Base-by-base conservation (phyloP, 2,113 vertebrate genomes). In the Acrocephalus arundinaceus region DNA sequence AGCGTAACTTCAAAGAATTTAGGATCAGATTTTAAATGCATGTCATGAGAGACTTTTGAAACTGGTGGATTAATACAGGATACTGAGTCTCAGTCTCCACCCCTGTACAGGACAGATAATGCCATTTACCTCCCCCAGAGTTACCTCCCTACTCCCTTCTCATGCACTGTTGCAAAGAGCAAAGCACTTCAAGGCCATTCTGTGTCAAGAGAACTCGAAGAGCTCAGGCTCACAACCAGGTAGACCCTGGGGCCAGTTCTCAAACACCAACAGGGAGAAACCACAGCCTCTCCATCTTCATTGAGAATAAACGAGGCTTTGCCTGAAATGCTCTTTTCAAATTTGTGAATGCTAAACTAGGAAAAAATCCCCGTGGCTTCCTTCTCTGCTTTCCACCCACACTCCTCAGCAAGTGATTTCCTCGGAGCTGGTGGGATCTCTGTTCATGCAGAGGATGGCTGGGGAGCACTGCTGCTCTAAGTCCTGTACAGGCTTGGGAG, bases 271-370 rank as follows among this genome's bases (percentile, higher is more conserved):
- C 1, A 2, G 57, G 25, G 30, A 45, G 45, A 71, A 57, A 2
- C 10, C 62, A 6, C 55, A 80, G 63, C 43, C 65, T 62, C 79
- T 76, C 61, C 43, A 46, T 1, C 28, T 63, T 84, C 76, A 57
- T 4, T 57, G 73, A 84, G 67, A 78, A 18, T 5, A 33, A 61
- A 65, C 0, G 1, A 46, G 49, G n/a, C 57, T 72, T 68, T 82
- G 66, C 89, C 89, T 76, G 66, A 82, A 87, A 89, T 49, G 63
- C 45, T 83, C 75, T 72, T 81, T 86, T 78, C 68, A n/a, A 24
- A 81, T 80, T 30, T 74, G 48, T 93, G 82, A 94, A 74, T 81
- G 83, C 55, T 86, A 33, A 88, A 62, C 14, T 25, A 41, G 76
- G 43, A 55, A 55, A 46, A 78, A 82, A 77, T 30, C 41, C 30